A percentile compares a stretch with the other conserved stretches of the same genome.
These are phyloP conservation scores for Drosophila yooni DNA, from an alignment of 2,888 invertebrate species.

Conservation along the genomic window DNA sequence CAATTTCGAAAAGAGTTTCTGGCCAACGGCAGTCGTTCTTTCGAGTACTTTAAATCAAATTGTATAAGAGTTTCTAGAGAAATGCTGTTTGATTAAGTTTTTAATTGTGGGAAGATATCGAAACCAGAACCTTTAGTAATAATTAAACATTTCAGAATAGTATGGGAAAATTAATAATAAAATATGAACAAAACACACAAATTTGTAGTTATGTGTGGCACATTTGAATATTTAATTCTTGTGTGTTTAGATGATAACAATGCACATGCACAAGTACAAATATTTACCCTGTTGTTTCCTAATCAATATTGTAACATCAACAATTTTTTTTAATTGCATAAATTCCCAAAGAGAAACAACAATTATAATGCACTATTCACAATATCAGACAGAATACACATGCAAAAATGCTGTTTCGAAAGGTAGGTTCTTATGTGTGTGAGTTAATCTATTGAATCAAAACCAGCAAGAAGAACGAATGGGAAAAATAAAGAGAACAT, in stretches of 20 bases:
- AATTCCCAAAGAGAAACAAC: slow-evolving; percentile 9
- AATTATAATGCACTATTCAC: neutral
- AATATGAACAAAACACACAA: too few species aligned
- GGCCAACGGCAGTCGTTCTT: neutral
- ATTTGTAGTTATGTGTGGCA: too few species aligned
- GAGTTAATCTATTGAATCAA: slow-evolving; percentile 40
- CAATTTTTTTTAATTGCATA: slow-evolving; percentile 5
- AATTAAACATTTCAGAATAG: neutral
- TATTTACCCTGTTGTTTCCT: neutral
- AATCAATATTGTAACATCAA: slow-evolving; percentile 5
- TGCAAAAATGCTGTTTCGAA: slow-evolving; percentile 30
- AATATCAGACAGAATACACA: slow-evolving; percentile 22
- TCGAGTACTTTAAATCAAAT: slow-evolving; percentile 10
- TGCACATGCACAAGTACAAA: neutral
- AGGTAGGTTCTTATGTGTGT: slow-evolving; percentile 19
- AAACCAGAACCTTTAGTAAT: too few species aligned
- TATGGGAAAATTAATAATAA: neutral
- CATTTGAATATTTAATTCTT: neutral
- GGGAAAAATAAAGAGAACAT: slow-evolving; percentile 3
- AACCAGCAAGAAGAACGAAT: slow-evolving; percentile 15
- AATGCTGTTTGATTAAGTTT: neutral
- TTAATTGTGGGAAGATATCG: neutral
- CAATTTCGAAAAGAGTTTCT: slow-evolving; percentile 24
- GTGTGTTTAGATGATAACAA: neutral
- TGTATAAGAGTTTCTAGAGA: slow-evolving; percentile 43